Base-by-base conservation (phyloP, 2,113 vertebrate species). In the Pica pica region DNA sequence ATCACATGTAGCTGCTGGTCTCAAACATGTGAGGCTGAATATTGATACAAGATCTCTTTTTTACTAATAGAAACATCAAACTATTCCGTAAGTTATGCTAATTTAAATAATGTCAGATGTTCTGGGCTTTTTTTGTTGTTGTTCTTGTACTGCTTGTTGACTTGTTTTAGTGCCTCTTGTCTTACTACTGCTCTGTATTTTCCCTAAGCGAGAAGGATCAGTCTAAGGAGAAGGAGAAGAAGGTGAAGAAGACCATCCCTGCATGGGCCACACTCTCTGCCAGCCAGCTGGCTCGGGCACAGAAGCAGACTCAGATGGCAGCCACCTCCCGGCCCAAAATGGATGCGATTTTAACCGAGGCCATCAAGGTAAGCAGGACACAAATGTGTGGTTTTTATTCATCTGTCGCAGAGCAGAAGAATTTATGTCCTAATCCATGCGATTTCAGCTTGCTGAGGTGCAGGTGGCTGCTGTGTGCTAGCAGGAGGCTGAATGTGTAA, bases 221-320 rank as follows among this genome's bases (percentile, higher is more conserved):
- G 63, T 97, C 98, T 41, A 98, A 98, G 94, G 98, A 99, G 96
- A 99, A 99, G 97, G 98, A 97, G 94, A 99, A 99, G 98, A 99
- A 99, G 94, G 98, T 99, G 97, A 99, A 99, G 93, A 98, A 98
- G 98, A 99, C 98, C 44, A 99, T 99, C 95, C 99, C 99, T 46
- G 98, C 99, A 0, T 99, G 99, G 99, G 99, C 99, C 20, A 99
- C 99, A 11, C 98, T 99, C 82, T 97, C 99, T 31, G 98, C 98
- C 86, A 98, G 98, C 97, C 99, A 99, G 97, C 98, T 99, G 27
- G 98, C 98, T 31, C 98, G 98, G 9, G 98, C 99, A 17, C 98
- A 99, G 97, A 99, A 98, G 97, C 98, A 98, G 79, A 98, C 98
- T 30, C 97, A 98, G 26, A 98, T 98, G 96, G 98, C 99, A 86